Conservation (phyloP, 2,888 invertebrate genomes). For the Cylloceria caligata region DNA sequence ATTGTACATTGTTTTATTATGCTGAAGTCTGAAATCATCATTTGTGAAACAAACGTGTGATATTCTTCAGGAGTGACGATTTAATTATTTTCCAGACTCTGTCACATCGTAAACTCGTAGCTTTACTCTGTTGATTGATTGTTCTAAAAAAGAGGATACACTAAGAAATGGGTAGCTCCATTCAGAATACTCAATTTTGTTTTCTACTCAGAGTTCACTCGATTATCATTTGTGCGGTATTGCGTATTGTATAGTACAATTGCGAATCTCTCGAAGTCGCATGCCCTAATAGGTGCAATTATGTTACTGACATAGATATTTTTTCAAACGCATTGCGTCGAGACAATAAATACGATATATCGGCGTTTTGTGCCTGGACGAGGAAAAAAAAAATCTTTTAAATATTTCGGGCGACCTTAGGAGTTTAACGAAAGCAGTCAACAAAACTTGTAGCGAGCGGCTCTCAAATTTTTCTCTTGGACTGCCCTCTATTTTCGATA, state of each 20-base stretch:
- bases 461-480: constrained; percentile 50
- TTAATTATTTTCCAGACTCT: constrained; percentile 1
- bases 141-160: neutral
- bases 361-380: neutral
- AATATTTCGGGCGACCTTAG: neutral
- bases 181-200: neutral
- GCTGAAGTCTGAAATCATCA: constrained; percentile 7
- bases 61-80: constrained; percentile 3
- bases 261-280: neutral
- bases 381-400: neutral
- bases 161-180: neutral
- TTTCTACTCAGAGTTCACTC: neutral
- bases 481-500: constrained; percentile 60
- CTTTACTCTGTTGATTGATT: neutral
- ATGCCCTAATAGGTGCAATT: constrained; percentile 29
- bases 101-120: too few relatives aligned
- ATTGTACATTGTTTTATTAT: constrained; percentile 55
- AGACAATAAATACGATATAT: constrained; percentile 37
- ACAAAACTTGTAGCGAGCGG: neutral
- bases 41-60: constrained; percentile 15
- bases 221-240: constrained; percentile 10
- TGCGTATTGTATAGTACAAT: constrained; percentile 28
- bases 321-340: constrained; percentile 28
- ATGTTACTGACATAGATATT: constrained; percentile 1
- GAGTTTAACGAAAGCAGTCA: neutral